These are phyloP conservation scores for Echeneis naucrates DNA, from an alignment of 2,797 vertebrate species.

Conservation along the genomic window DNA sequence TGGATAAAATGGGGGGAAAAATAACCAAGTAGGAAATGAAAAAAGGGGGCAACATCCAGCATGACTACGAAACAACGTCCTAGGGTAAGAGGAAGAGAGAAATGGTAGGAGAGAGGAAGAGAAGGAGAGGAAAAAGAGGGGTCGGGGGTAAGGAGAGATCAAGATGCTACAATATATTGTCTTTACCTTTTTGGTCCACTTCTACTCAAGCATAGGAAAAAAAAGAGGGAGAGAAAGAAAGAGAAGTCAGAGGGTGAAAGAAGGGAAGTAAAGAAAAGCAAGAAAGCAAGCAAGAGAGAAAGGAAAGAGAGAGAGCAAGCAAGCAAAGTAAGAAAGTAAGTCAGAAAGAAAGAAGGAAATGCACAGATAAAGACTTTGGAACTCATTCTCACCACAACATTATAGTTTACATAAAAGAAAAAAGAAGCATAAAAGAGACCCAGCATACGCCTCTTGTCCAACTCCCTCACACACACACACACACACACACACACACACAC, in stretches of 20 bases:
- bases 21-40: slow-evolving; percentile 66
- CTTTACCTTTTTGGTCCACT: slow-evolving; percentile 99
- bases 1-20: slow-evolving; percentile 70
- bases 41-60: slow-evolving; percentile 84
- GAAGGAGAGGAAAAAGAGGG: slow-evolving; percentile 70
- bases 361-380: slow-evolving; percentile 80
- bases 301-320: slow-evolving; percentile 33
- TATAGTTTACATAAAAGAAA: slow-evolving; percentile 67
- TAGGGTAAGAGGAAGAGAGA: slow-evolving; percentile 82
- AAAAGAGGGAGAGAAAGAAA: slow-evolving; percentile 90
- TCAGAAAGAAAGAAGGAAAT: slow-evolving; percentile 66
- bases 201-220: slow-evolving; percentile 98
- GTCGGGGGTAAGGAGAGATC: slow-evolving; percentile 76
- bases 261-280: slow-evolving; percentile 79
- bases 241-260: slow-evolving; percentile 91
- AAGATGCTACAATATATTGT: slow-evolving; percentile 89
- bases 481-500: too few species aligned
- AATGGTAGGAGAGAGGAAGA: slow-evolving; percentile 73
- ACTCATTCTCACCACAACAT: slow-evolving; percentile 76
- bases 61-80: slow-evolving; percentile 87
- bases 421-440: slow-evolving; percentile 57
- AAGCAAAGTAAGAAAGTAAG: slow-evolving; percentile 45
- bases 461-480: neutral
- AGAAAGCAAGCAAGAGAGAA: slow-evolving; percentile 65
- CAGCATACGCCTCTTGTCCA: slow-evolving; percentile 29